Evolutionary conservation across 2,797 vertebrate species (phyloP), one percentile per base, ranked within the genome.

Genomic region (Diplodus puntazzo): DNA sequence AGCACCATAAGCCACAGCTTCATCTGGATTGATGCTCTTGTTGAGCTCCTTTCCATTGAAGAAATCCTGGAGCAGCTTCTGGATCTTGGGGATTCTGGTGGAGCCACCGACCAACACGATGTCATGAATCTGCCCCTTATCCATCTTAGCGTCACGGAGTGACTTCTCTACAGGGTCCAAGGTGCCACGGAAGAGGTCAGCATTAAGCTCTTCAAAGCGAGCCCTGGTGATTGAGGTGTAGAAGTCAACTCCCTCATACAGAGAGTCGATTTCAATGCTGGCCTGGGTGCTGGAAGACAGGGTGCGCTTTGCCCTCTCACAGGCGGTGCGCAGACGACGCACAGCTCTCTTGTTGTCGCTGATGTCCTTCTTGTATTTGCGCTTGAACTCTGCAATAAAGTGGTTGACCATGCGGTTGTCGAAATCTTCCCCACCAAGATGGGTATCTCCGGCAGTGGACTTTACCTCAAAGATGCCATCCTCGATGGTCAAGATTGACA

Each of bases 381-480:
- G 95, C 87, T 96, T 96, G 92, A 97, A 97, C 87, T 97, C 97
- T 0, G 94, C 93, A n/a, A 97, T 96, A 69, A 97, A 96, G 88
- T 97, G 96, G 90, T 94, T 96, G 71, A 96, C 96, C 96, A 97
- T 95, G 69, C 96, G 94, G 90, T 94, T 97, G 88, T 97, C 96
- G 14, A 97, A 97, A 79, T 97, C 96, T 89, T 97, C 96, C 0
- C 96, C 96, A 3, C 96, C 96, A 63, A 97, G 94, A 85, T 97
- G 96, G 58, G 96, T 97, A 71, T 97, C 96, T 49, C 96, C 96
- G 27, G 96, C 97, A 0, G 96, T 97, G 34, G 96, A 96, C 80
- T 97, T 96, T 30, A 97, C 96, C 81, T 97, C 96, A 86, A 97
- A 97, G 68, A 97, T 97, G 0, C 96, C 97, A 63, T 97, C 96